phyloP scores from a whole-genome alignment of 1,140 invertebrate genomes.

The Platorchestia sp. region DNA sequence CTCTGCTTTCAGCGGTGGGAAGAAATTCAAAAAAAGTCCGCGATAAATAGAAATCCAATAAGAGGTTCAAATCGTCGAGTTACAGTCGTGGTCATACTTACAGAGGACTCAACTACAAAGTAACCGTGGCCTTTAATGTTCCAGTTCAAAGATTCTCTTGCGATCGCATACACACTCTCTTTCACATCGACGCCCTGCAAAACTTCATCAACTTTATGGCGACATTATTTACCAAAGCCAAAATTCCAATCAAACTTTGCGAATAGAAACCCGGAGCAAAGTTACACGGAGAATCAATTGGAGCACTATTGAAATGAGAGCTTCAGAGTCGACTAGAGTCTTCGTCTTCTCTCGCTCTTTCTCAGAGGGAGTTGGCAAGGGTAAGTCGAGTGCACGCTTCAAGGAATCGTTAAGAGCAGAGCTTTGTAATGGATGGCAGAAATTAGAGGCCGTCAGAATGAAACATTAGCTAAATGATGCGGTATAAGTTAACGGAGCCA shows the following conservation, averaged over 20 bases:
- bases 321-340: neutral
- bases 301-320: constrained; percentile 44
- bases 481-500: constrained; percentile 19
- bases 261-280: constrained; percentile 49
- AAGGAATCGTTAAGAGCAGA: constrained; percentile 43
- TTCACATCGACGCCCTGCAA: neutral
- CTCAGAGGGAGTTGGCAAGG: neutral
- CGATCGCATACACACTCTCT: constrained; percentile 36
- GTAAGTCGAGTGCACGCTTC: constrained; percentile 21
- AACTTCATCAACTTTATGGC: constrained; percentile 51
- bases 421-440: constrained; percentile 51
- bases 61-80: constrained; percentile 16
- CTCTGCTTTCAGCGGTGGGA: neutral
- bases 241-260: constrained; percentile 55
- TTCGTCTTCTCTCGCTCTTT: neutral
- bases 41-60: constrained; percentile 10
- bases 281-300: constrained; percentile 48
- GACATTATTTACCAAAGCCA: constrained; percentile 55
- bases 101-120: neutral
- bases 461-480: constrained; percentile 55
- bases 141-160: constrained; percentile 7
- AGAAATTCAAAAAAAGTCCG: neutral
- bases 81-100: neutral
- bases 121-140: neutral
- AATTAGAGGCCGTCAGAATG: constrained; percentile 48